Percentiles rank a stretch among this genome's conserved stretches.
Evolutionary conservation across 2,797 vertebrate species (phyloP).

Genomic region (Eleutherodactylus coqui): DNA sequence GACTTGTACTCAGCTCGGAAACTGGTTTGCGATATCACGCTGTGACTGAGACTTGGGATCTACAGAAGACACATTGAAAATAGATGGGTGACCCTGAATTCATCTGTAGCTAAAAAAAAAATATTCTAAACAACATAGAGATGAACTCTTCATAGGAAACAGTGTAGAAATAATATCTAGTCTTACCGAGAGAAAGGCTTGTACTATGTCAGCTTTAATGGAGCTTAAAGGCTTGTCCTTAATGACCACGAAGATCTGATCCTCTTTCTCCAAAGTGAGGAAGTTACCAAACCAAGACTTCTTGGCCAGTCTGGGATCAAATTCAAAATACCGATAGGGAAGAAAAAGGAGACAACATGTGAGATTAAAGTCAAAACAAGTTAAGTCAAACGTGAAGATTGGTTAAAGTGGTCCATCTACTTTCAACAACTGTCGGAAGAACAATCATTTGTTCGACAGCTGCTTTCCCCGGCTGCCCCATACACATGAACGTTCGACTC

Average conservation of each 20-base stretch:
- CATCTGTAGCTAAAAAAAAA: background rate
- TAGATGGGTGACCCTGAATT: background rate
- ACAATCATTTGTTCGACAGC: too few relatives aligned
- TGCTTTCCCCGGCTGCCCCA: too few relatives aligned
- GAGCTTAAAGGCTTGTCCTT: conserved; percentile 98
- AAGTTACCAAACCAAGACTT: conserved; percentile 99
- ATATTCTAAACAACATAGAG: background rate
- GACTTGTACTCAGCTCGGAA: conserved; percentile 98
- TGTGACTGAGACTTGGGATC: conserved; percentile 99
- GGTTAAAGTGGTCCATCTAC: too few relatives aligned
- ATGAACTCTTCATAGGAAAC: background rate
- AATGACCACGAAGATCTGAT: conserved; percentile 98
- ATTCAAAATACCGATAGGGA: conserved; percentile 11
- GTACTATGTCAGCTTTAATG: conserved; percentile 98
- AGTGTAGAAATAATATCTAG: background rate
- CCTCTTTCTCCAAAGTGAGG: conserved; percentile 97
- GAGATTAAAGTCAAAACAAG: background rate
- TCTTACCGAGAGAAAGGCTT: conserved; percentile 96
- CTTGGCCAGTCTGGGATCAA: conserved; percentile 91
- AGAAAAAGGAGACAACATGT: background rate
- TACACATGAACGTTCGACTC: too few relatives aligned
- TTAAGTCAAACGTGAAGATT: too few relatives aligned
- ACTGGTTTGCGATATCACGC: conserved; percentile 98
- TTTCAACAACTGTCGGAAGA: too few relatives aligned
- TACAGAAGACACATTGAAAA: conserved; percentile 68